phyloP scores from a whole-genome alignment of 2,888 invertebrate species.

The Dinocampus coccinellae region DNA sequence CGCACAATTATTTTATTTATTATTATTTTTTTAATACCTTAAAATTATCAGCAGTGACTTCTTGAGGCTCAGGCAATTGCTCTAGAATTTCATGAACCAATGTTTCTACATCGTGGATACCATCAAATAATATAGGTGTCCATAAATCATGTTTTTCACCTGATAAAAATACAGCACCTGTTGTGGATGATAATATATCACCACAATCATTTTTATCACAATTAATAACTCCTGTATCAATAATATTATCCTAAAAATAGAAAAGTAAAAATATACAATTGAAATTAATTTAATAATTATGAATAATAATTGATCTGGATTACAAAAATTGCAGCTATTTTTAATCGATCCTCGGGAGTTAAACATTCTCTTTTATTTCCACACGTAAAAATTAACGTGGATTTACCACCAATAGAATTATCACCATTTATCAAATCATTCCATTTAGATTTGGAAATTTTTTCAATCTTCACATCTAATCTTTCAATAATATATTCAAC shows the following conservation, averaged over 20 bases:
- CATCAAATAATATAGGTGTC: constrained; percentile 61
- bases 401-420: constrained; percentile 43
- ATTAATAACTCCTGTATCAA: constrained; percentile 50
- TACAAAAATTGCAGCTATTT: constrained; percentile 83
- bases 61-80: constrained; percentile 74
- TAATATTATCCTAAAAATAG: constrained; percentile 53
- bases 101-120: constrained; percentile 70
- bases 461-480: constrained; percentile 53
- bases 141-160: constrained; percentile 53
- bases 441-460: constrained; percentile 53
- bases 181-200: constrained; percentile 44
- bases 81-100: constrained; percentile 74
- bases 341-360: constrained; percentile 61
- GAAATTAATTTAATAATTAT: constrained; percentile 11
- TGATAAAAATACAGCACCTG: constrained; percentile 54
- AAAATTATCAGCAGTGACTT: constrained; percentile 73
- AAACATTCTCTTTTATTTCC: constrained; percentile 54
- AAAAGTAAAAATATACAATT: constrained; percentile 14
- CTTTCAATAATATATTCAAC: constrained; percentile 53
- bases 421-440: constrained; percentile 49
- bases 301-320: constrained; percentile 55
- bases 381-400: constrained; percentile 57
- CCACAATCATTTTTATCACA: constrained; percentile 51
- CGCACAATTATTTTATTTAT: background rate
- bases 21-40: constrained; percentile 69